Base-by-base conservation (phyloP, 2,113 vertebrate genomes). In the Porphyrio hochstetteri region DNA sequence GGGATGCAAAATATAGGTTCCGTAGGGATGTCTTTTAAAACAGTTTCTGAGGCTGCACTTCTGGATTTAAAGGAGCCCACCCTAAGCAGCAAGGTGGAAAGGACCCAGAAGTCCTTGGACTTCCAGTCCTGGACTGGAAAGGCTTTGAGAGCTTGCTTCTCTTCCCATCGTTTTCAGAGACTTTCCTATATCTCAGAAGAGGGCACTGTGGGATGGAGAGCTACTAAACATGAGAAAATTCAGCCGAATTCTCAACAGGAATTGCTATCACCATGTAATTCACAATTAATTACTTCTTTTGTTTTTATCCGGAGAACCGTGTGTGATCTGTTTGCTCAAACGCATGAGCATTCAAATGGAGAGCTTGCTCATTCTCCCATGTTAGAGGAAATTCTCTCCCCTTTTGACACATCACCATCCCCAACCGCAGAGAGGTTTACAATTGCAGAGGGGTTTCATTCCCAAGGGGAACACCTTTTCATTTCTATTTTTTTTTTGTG, bases 191-290 rank as follows among this genome's bases (percentile, higher is more conserved):
- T 96, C 93, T 98, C 97, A 95, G 96, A 97, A 97, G 97, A 98
- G 96, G 97, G 97, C 97, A 95, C 91, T 97, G 96, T 97, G 90
- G 93, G 92, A 96, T 96, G 97, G 83, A 90, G 91, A 97, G 95
- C 96, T 93, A 60, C 87, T 95, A 89, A 90, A 87, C 95, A 48
- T 13, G 6, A 70, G 90, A 88, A 71, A 93, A 97, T 82, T 83
- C 57, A 90, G 38, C 71, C 1, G 1, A 92, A 33, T 70, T 85
- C 92, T 80, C 93, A 90, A 93, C 70, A 88, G 64, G 63, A 97
- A 82, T 84, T 91, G 46, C 50, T 79, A 82, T 77, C 83, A 88
- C 90, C 65, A 79, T 90, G 74, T 80, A 92, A 97, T 97, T 97
- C 95, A 48, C 79, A 93, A 96, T 96, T 96, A 97, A 96, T 97